Percentiles rank a stretch among this genome's conserved stretches.
These are phyloP conservation scores for Diabrotica balteata DNA, from an alignment of 2,888 invertebrate species.

Conservation along the genomic window DNA sequence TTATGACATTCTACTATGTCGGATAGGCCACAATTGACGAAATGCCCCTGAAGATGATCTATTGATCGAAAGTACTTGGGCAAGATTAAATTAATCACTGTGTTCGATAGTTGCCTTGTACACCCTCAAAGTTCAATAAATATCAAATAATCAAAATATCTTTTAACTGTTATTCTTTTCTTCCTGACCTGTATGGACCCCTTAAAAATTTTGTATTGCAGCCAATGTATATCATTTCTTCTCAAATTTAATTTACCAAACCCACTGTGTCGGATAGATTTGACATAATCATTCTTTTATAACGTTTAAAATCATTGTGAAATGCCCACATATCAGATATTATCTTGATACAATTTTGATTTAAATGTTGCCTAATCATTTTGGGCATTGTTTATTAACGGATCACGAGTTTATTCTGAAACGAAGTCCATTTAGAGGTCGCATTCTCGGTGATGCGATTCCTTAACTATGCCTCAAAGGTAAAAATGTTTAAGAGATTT, in stretches of 20 bases:
- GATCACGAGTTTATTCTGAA: background rate
- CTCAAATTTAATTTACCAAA: constrained; percentile 20
- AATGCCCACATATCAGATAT: constrained; percentile 21
- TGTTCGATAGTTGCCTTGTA: too few species aligned
- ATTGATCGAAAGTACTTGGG: too few species aligned
- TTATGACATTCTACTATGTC: too few species aligned
- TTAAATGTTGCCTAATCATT: constrained; percentile 18
- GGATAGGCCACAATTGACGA: too few species aligned
- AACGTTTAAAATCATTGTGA: constrained; percentile 10
- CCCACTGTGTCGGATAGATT: constrained; percentile 15
- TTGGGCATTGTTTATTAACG: constrained; percentile 11
- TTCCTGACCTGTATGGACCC: too few species aligned
- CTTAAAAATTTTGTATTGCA: background rate
- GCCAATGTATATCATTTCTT: constrained; percentile 8
- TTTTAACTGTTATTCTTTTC: too few species aligned
- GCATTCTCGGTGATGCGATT: background rate
- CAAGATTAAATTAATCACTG: too few species aligned
- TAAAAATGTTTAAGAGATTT: too few species aligned
- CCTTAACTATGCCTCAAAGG: too few species aligned
- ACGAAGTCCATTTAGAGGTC: constrained; percentile 1
- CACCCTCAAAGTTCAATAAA: too few species aligned
- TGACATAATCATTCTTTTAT: constrained; percentile 24
- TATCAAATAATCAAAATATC: too few species aligned
- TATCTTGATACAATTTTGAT: constrained; percentile 21
- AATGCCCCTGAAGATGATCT: too few species aligned